Base-by-base conservation (phyloP, 2,113 vertebrate species). In the Pseudolaguvia tuberculata region DNA sequence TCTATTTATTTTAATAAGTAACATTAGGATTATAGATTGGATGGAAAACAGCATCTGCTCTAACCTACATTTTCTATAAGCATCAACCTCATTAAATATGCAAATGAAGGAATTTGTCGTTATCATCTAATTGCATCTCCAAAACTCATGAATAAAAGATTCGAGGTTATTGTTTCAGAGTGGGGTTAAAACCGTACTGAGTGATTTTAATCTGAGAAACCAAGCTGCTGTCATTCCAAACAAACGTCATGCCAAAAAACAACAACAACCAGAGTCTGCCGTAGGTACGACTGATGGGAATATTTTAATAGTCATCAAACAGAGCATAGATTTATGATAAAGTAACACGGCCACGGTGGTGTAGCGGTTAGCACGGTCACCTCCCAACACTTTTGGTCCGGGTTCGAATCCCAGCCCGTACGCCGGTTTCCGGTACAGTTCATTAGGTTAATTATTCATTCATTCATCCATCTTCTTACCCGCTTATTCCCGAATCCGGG, bases 61-160 rank as follows among this genome's bases (percentile, higher is more conserved):
- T 45, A 68, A 21, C 27, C 55, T 47, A 13, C 52, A 56, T 72
- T 47, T 25, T 31, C 39, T 27, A 51, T 15, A n/a, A 62, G 17
- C 65, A 25, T 48, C 53, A 61, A 13, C 27, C 35, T 20, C 65
- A 47, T 18, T 59, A 20, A 48, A 17, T 21, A 23, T 3, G 21
- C n/a, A 65, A 31, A 50, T 29, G 69, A 83, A 85, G 84, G 75
- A 87, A 82, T 83, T 76, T 56, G 76, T 80, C 27, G 57, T 82
- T 85, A 85, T 86, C 80, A 39, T 68, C 76, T 84, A 85, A 86
- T 85, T 82, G 67, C 81, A 85, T 86, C 79, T 58, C 75, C 69
- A 52, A 25, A 39, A 73, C 21, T 71, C 84, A 78, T 81, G 78
- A 80, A 77, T 77, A 68, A 76, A 61, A 76, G 51, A 81, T 81